Percentiles rank a stretch among this genome's conserved stretches.
These are phyloP conservation scores for Euura lappo DNA, from an alignment of 1,140 invertebrate species.

Conservation along the genomic window DNA sequence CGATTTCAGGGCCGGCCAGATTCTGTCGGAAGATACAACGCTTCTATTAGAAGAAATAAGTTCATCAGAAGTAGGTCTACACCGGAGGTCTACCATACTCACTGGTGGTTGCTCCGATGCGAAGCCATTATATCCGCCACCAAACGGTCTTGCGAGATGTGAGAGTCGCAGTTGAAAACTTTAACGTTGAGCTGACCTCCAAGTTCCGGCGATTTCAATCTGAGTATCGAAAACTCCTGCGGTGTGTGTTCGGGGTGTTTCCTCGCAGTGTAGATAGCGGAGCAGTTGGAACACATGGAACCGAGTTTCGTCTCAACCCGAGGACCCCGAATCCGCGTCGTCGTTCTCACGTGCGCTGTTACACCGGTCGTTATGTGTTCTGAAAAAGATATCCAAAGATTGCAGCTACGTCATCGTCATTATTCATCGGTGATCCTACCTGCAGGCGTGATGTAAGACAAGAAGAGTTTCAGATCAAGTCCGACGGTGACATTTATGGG, in stretches of 20 bases:
- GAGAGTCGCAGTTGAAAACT: conserved; percentile 58
- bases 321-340: conserved; percentile 48
- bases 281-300: conserved; percentile 45
- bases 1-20: conserved; percentile 53
- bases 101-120: conserved; percentile 61
- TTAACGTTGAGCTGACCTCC: conserved; percentile 54
- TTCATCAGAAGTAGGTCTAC: neutral
- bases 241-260: conserved; percentile 35
- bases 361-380: conserved; percentile 50
- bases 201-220: conserved; percentile 55
- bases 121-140: conserved; percentile 54
- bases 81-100: conserved; percentile 26
- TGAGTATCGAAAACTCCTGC: conserved; percentile 34
- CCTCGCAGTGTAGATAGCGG: conserved; percentile 42
- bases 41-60: no score
- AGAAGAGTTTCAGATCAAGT: conserved; percentile 47
- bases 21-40: conserved; percentile 29
- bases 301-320: conserved; percentile 41
- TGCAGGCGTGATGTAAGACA: conserved; percentile 51
- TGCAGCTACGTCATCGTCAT: no score
- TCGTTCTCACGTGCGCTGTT: conserved; percentile 47
- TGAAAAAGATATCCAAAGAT: conserved; percentile 20
- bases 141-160: conserved; percentile 47
- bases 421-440: conserved; percentile 28
- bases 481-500: conserved; percentile 61